Percentiles rank a stretch among this genome's conserved stretches.
Conservation (phyloP, 2,888 invertebrate species). For the Drosophila anomalata region DNA sequence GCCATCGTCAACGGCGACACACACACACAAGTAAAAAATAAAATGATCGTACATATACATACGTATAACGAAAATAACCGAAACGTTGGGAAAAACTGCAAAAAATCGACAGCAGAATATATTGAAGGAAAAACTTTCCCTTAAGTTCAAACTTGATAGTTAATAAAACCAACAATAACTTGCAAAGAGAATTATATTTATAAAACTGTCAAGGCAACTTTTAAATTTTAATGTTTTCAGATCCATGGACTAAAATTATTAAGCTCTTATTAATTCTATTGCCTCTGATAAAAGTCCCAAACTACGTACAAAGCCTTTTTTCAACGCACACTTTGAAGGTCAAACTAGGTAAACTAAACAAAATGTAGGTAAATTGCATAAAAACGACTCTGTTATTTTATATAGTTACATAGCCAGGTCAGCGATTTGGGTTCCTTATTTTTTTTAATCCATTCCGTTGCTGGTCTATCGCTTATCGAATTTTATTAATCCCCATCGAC, state of each 20-base stretch:
- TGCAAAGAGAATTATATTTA: background rate
- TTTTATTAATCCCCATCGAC: conserved; percentile 41
- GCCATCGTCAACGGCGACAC: conserved; percentile 24
- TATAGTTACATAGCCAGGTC: background rate
- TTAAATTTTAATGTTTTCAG: background rate
- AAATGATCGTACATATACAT: conserved; percentile 2
- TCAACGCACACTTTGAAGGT: background rate
- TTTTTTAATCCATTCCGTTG: background rate
- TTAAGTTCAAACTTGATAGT: conserved; percentile 54
- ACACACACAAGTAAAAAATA: conserved; percentile 11
- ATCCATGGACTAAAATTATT: too few relatives aligned
- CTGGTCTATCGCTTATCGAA: conserved; percentile 27
- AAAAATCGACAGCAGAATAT: conserved; percentile 56
- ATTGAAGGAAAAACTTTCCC: conserved; percentile 62
- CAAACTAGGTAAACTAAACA: background rate
- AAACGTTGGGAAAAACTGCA: conserved; percentile 11
- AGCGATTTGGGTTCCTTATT: background rate
- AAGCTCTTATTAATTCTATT: too few relatives aligned
- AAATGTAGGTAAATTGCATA: background rate
- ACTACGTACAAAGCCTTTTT: too few relatives aligned
- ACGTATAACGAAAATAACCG: conserved; percentile 30
- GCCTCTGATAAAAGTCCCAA: too few relatives aligned
- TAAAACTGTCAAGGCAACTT: background rate
- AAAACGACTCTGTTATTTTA: conserved; percentile 22
- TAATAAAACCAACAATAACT: conserved; percentile 31